A percentile compares a stretch with the other conserved stretches of the same genome.
These are phyloP conservation scores for Megastigmus dorsalis DNA, from an alignment of 2,888 invertebrate genomes.

Conservation along the genomic window DNA sequence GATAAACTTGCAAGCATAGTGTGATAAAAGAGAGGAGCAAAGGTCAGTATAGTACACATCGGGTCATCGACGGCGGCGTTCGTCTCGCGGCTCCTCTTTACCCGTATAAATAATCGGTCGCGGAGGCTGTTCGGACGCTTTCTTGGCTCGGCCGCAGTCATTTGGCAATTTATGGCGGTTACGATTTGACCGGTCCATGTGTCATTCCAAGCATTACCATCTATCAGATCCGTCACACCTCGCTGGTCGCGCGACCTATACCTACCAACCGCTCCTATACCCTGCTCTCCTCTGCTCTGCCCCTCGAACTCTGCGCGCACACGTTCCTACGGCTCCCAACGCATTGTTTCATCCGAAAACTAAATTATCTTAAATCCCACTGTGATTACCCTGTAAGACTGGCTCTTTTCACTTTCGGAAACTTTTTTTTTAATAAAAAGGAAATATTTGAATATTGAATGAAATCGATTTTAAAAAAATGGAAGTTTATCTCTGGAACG, in stretches of 20 bases:
- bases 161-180: constrained; percentile 65
- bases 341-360: constrained; percentile 41
- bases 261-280: no score
- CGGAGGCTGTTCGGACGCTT: constrained; percentile 48
- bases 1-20: no score
- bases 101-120: constrained; percentile 59
- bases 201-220: constrained; percentile 67
- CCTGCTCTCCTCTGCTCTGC: no score
- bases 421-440: background rate
- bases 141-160: constrained; percentile 65
- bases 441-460: no score
- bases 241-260: constrained; percentile 45
- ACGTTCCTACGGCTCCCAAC: background rate
- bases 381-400: constrained; percentile 20
- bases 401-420: background rate
- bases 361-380: constrained; percentile 43
- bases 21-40: no score
- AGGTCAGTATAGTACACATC: no score
- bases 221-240: constrained; percentile 64
- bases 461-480: background rate
- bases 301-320: background rate
- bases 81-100: constrained; percentile 40
- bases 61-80: background rate
- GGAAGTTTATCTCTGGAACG: background rate
- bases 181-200: constrained; percentile 66